Percentiles rank a stretch among this genome's conserved stretches.
phyloP scores from a whole-genome alignment of 2,888 invertebrate genomes.

The Ormyrus nitidulus region DNA sequence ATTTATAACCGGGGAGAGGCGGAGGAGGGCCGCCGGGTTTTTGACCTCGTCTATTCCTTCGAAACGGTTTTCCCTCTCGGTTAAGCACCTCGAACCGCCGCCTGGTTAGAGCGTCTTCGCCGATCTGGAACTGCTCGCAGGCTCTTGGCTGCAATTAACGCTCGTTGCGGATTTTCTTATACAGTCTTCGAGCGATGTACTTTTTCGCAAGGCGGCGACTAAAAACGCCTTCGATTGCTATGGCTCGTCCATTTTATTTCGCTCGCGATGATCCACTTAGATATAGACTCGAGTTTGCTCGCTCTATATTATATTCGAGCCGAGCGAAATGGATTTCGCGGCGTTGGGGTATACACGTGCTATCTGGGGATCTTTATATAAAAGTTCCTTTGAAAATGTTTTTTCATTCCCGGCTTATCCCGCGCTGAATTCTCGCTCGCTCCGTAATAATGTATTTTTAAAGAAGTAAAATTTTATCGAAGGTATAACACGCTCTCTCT shows the following conservation, averaged over 20 bases:
- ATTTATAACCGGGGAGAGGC: conserved; percentile 40
- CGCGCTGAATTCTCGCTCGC: conserved; percentile 6
- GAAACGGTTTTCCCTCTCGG: conserved; percentile 12
- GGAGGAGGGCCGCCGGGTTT: conserved; percentile 22
- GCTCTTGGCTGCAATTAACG: not conserved
- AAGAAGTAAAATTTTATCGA: no score
- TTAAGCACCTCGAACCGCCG: conserved; percentile 1
- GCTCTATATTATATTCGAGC: conserved; percentile 47
- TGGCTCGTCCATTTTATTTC: conserved; percentile 52
- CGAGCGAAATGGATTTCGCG: conserved; percentile 52
- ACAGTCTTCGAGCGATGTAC: not conserved
- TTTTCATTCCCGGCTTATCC: conserved; percentile 18
- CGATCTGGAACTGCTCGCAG: conserved; percentile 7
- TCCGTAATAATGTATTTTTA: no score
- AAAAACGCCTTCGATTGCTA: conserved; percentile 53
- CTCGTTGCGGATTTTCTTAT: no score
- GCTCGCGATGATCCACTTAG: conserved; percentile 53
- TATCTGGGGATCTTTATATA: conserved; percentile 50
- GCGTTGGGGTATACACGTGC: conserved; percentile 11
- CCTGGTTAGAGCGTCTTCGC: conserved; percentile 11
- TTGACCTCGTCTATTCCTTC: conserved; percentile 43
- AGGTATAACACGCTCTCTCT: no score
- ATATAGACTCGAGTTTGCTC: conserved; percentile 52
- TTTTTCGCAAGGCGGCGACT: not conserved
- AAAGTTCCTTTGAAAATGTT: conserved; percentile 43